Evolutionary conservation across 1,140 invertebrate species (phyloP).

Genomic region (Pachypeltis micranthus): DNA sequence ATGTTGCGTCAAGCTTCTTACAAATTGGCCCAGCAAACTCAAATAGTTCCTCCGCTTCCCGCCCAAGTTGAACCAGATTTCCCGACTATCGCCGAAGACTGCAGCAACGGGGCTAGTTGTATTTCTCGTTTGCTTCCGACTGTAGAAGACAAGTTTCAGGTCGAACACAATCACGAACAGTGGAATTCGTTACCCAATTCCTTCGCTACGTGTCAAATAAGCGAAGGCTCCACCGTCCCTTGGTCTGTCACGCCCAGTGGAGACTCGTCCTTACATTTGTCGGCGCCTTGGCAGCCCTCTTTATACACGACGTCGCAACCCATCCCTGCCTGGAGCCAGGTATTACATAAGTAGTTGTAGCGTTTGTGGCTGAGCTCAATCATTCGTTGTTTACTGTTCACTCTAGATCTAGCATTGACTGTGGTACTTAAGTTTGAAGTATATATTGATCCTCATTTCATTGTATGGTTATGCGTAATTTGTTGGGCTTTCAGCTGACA

Average conservation of each 20-base stretch:
- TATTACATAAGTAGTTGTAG: conserved; percentile 26
- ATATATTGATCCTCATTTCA: no score
- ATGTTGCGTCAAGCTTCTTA: conserved; percentile 67
- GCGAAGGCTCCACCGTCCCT: conserved; percentile 19
- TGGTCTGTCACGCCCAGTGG: conserved; percentile 17
- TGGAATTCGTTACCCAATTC: conserved; percentile 28
- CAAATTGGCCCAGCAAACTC: conserved; percentile 50
- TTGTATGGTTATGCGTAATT: no score
- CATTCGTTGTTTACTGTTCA: no score
- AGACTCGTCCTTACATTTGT: conserved; percentile 8
- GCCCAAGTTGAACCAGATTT: conserved; percentile 20
- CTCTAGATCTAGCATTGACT: no score
- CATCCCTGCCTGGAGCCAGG: conserved; percentile 27
- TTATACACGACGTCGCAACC: conserved; percentile 24
- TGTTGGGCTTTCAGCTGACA: no score
- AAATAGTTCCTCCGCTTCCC: conserved; percentile 39
- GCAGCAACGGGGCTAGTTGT: conserved; percentile 21
- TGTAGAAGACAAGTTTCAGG: conserved; percentile 8
- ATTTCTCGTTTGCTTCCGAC: not conserved
- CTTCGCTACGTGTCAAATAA: conserved; percentile 28
- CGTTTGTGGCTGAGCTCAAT: not conserved
- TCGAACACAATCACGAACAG: conserved; percentile 12
- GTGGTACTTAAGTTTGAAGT: no score
- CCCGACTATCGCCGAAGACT: conserved; percentile 24
- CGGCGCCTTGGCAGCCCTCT: conserved; percentile 25